Percentiles rank a stretch among this genome's conserved stretches.
Evolutionary conservation across 2,113 vertebrate genomes (phyloP).

Genomic region (Ameiurus melas): DNA sequence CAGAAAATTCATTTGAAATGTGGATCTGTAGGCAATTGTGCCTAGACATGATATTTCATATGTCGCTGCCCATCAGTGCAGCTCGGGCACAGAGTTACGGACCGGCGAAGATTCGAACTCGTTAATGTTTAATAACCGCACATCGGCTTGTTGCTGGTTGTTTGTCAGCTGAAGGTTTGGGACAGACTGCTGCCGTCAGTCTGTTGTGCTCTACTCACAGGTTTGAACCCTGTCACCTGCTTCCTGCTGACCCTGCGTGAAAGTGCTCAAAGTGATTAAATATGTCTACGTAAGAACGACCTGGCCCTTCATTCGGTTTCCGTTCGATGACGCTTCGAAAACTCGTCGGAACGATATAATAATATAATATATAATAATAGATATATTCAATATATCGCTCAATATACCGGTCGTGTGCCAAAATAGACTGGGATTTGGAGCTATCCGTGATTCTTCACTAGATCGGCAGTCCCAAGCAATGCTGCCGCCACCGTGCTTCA

Average conservation of each 20-base stretch:
- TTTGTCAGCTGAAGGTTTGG: constrained; percentile 52
- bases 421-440: neutral
- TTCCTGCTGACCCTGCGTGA: neutral
- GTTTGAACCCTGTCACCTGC: neutral
- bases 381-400: too few relatives aligned
- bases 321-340: too few relatives aligned
- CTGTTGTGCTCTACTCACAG: neutral
- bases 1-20: constrained; percentile 76
- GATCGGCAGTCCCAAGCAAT: neutral
- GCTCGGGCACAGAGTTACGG: constrained; percentile 59
- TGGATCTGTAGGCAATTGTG: constrained; percentile 61
- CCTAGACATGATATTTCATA: constrained; percentile 64
- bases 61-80: constrained; percentile 53
- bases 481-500: neutral
- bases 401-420: too few relatives aligned
- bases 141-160: constrained; percentile 48
- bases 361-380: too few relatives aligned
- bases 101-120: constrained; percentile 48
- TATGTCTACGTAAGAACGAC: too few relatives aligned
- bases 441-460: neutral
- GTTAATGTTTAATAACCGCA: constrained; percentile 61
- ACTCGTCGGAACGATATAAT: too few relatives aligned
- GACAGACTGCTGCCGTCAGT: constrained; percentile 32
- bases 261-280: too few relatives aligned
- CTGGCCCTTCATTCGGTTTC: too few relatives aligned